Percentiles rank a stretch among this genome's conserved stretches.
Conservation (phyloP, 2,888 invertebrate genomes). For the Scaptomyza flava region DNA sequence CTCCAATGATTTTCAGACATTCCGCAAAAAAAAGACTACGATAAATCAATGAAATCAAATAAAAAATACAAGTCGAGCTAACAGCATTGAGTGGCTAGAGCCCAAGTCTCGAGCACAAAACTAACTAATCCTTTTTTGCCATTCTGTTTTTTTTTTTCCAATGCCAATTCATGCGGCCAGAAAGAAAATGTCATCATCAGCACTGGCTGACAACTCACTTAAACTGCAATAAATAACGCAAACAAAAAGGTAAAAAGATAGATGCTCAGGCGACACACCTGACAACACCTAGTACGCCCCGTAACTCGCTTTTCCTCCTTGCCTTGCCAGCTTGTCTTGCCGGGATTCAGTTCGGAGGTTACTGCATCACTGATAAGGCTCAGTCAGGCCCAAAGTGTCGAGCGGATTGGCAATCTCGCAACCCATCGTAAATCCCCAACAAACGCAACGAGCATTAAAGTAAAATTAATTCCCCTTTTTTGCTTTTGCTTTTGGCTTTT, state of each 20-base stretch:
- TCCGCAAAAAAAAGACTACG: too few species aligned
- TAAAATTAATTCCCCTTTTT: conserved; percentile 70
- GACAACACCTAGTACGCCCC: conserved; percentile 72
- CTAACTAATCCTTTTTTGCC: conserved; percentile 77
- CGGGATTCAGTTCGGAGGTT: conserved; percentile 11
- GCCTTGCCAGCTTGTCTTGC: background rate
- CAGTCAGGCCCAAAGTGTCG: conserved; percentile 45
- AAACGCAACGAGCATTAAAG: conserved; percentile 75
- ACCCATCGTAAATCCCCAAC: conserved; percentile 68
- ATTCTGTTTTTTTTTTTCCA: conserved; percentile 48
- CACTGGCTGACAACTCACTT: conserved; percentile 76
- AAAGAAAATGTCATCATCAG: conserved; percentile 77
- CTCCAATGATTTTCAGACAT: too few species aligned
- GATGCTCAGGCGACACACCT: conserved; percentile 62
- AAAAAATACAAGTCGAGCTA: too few species aligned
- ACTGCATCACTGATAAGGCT: conserved; percentile 66
- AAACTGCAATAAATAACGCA: conserved; percentile 77
- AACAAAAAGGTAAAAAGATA: conserved; percentile 49
- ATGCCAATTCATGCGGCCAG: conserved; percentile 68
- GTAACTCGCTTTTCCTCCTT: too few species aligned
- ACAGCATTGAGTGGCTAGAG: conserved; percentile 65
- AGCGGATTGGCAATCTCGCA: conserved; percentile 63
- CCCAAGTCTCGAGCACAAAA: conserved; percentile 40
- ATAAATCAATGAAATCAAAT: too few species aligned
- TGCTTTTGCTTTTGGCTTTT: conserved; percentile 16